A percentile compares a stretch with the other conserved stretches of the same genome.
phyloP scores from a whole-genome alignment of 1,140 invertebrate species.

The Physella acuta region DNA sequence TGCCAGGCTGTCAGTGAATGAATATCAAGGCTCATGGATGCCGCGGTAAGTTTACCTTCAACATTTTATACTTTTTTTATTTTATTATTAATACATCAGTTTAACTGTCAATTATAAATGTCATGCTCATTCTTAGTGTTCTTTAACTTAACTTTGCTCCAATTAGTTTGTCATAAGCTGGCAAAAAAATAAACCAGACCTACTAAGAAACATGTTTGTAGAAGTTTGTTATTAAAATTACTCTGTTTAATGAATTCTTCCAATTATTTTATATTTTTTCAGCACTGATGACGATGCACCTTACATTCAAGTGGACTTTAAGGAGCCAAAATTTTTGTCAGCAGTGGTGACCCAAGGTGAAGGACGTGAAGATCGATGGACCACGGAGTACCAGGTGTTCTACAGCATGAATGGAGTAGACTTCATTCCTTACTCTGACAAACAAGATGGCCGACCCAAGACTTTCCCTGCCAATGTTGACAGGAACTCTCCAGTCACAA shows the following conservation, averaged over 20 bases:
- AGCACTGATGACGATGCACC: not conserved
- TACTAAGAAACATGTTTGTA: too few relatives aligned
- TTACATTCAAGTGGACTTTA: slow-evolving; percentile 44
- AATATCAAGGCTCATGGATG: slow-evolving; percentile 11
- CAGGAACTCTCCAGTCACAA: slow-evolving; percentile 25
- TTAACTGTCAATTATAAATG: too few relatives aligned
- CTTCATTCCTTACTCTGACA: slow-evolving; percentile 35
- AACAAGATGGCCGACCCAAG: slow-evolving; percentile 25
- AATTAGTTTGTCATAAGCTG: too few relatives aligned
- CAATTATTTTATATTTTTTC: too few relatives aligned
- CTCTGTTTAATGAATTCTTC: too few relatives aligned
- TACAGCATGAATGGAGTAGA: slow-evolving; percentile 48
- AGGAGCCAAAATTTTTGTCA: slow-evolving; percentile 52
- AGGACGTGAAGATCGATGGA: slow-evolving; percentile 40
- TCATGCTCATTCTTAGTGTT: too few relatives aligned
- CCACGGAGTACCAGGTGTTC: slow-evolving; percentile 49
- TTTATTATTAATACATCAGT: too few relatives aligned
- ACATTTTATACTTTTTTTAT: too few relatives aligned
- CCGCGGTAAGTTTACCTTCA: slow-evolving; percentile 3
- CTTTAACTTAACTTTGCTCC: too few relatives aligned
- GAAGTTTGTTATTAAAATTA: too few relatives aligned
- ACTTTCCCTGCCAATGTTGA: slow-evolving; percentile 37
- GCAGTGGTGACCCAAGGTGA: slow-evolving; percentile 46
- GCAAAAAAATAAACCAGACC: too few relatives aligned
- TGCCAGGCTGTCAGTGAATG: not conserved